Base-by-base conservation (phyloP, 2,888 invertebrate genomes). In the Agrochola macilenta region DNA sequence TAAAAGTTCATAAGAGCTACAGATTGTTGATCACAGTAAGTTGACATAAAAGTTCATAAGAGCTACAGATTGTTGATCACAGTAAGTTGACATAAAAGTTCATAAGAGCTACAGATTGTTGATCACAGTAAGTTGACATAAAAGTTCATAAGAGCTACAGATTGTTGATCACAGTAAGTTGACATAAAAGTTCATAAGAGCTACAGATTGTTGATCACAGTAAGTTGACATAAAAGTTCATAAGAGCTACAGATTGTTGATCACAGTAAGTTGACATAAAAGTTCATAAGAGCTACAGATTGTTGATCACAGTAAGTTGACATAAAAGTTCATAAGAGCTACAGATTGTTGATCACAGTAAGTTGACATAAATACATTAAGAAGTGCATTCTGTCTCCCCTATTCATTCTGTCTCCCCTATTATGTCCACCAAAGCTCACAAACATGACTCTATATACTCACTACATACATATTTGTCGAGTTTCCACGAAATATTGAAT, bases 401-500 rank as follows among this genome's bases (percentile, higher is more conserved):
- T 23, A 57, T n/a, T 52, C 26, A 58, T 60, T 70, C 43, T 26
- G 23, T 5, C 7, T 35, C 4, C 54, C 9, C 9, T 23, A 57
- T n/a, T 52, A 54, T 39, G 26, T 17, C 49, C 20, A 72, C 20
- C 26, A 26, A 39, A 69, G n/a, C 26, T 52, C 17, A 26, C 3
- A 52, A 20, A 7, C 49, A 26, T 17, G 20, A 23, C 17, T 30
- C 5, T 23, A 52, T 75, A 5, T 30, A 43, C 39, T 20, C 4
- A 46, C n/a, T 54, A 17, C 2, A 20, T 57, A 43, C 9, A 43
- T 57, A 9, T 23, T 17, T 26, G 17, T 35, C 9, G 11, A 35
- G 20, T 9, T 65, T 54, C 52, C 58, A 46, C 26, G 14, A 80
- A 58, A 46, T 54, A 54, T 54, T 80, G 14, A 80, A 73, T 8